A percentile compares a stretch with the other conserved stretches of the same genome.
Evolutionary conservation across 2,113 vertebrate species (phyloP).

Genomic region (Notothenia coriiceps): DNA sequence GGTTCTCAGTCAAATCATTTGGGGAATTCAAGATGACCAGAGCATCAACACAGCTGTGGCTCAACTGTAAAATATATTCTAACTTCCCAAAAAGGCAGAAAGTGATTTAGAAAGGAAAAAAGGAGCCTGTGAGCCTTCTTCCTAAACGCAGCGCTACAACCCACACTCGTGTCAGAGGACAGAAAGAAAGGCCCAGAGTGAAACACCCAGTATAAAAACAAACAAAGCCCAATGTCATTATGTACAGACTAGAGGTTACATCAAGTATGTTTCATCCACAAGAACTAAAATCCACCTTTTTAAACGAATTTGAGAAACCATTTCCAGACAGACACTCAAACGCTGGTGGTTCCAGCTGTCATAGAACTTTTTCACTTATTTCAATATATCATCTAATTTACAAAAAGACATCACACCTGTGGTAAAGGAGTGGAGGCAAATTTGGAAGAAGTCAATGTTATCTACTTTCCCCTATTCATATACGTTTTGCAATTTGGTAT

Average conservation of each 20-base stretch:
- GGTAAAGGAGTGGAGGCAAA: background rate
- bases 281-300: constrained; percentile 69
- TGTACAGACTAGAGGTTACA: constrained; percentile 84
- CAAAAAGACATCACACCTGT: background rate
- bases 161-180: constrained; percentile 63
- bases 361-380: constrained; percentile 41
- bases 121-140: constrained; percentile 23
- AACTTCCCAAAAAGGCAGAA: constrained; percentile 47
- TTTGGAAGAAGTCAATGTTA: background rate
- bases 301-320: constrained; percentile 55
- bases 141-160: constrained; percentile 56
- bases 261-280: constrained; percentile 72
- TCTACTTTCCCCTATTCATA: background rate
- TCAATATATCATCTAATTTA: background rate
- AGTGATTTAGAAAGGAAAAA: background rate
- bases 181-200: constrained; percentile 85
- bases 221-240: constrained; percentile 84
- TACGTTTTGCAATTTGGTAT: background rate
- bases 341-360: constrained; percentile 54
- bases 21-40: constrained; percentile 1
- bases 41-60: constrained; percentile 28
- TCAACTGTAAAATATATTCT: constrained; percentile 21
- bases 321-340: constrained; percentile 50
- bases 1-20: background rate
- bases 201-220: constrained; percentile 81